Conservation (phyloP, 2,797 vertebrate genomes). For the Somateria mollissima region DNA sequence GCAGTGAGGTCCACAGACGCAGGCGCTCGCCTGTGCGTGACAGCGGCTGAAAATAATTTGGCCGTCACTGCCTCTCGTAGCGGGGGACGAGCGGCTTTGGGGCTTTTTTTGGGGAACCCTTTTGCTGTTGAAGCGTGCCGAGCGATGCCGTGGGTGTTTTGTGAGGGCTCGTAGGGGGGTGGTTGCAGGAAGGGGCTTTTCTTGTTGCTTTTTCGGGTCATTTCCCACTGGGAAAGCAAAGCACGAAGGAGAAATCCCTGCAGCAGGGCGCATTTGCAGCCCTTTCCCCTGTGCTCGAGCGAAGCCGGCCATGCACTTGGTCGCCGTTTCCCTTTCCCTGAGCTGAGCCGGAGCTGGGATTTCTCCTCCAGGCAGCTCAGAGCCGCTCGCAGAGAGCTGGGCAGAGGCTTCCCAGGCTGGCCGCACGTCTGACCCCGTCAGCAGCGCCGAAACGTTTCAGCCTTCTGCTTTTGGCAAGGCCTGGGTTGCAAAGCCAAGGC, state of each 20-base stretch:
- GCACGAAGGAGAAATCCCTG: not conserved
- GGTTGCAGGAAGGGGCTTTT: not conserved
- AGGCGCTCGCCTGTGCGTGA: not conserved
- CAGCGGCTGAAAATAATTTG: not conserved
- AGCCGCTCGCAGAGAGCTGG: not conserved
- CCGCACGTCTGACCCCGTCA: not conserved
- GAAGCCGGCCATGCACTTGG: not conserved
- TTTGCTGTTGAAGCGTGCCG: accelerated
- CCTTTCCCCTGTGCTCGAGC: accelerated
- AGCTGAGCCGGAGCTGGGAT: not conserved
- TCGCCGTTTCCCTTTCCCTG: not conserved
- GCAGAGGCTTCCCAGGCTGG: conserved; percentile 11
- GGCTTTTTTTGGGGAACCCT: not conserved
- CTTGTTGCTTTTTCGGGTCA: not conserved
- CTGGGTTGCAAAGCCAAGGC: not conserved
- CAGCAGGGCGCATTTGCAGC: not conserved
- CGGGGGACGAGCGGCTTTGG: not conserved
- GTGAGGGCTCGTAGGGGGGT: not conserved
- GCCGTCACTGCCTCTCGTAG: accelerated
- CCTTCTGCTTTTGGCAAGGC: conserved; percentile 8
- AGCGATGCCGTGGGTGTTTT: not conserved
- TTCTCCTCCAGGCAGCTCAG: not conserved
- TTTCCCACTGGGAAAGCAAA: not conserved
- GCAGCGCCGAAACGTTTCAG: conserved; percentile 9
- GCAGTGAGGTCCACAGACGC: not conserved